Conservation (phyloP, 2,797 vertebrate species). For the Acanthornis magna region DNA sequence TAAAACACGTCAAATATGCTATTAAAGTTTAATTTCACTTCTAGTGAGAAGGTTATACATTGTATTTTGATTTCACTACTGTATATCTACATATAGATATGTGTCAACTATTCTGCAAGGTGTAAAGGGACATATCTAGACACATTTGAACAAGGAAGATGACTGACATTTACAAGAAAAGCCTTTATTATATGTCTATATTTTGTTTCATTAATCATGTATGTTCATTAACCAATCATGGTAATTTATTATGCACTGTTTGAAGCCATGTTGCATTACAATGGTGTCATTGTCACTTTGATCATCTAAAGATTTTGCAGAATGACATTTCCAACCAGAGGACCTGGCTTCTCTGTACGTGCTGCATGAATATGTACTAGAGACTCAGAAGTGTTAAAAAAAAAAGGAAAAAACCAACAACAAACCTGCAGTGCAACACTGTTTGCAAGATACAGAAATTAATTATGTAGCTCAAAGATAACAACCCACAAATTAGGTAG, state of each 20-base stretch:
- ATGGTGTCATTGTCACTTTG: slow-evolving; percentile 52
- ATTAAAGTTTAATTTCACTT: not conserved
- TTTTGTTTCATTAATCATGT: slow-evolving; percentile 59
- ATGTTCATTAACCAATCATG: slow-evolving; percentile 50
- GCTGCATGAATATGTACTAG: not conserved
- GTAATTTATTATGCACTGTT: slow-evolving; percentile 37
- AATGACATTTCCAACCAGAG: slow-evolving; percentile 16
- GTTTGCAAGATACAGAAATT: slow-evolving; percentile 41
- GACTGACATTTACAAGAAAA: slow-evolving; percentile 33
- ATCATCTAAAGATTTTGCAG: slow-evolving; percentile 25
- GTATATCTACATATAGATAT: not conserved
- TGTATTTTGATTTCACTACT: not conserved
- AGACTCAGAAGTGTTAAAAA: not conserved
- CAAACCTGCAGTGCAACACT: not conserved
- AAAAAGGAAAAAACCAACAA: not conserved
- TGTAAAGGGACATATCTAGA: not conserved
- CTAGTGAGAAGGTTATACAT: not conserved
- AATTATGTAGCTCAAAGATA: slow-evolving; percentile 34
- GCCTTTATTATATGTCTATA: slow-evolving; percentile 27
- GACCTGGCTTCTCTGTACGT: not conserved
- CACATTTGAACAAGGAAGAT: not conserved
- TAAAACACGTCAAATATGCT: not conserved
- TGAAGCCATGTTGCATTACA: slow-evolving; percentile 14
- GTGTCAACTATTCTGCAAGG: not conserved
- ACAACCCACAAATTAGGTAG: slow-evolving; percentile 50